Conservation (phyloP, 2,888 invertebrate genomes). For the Andrena camellia region DNA sequence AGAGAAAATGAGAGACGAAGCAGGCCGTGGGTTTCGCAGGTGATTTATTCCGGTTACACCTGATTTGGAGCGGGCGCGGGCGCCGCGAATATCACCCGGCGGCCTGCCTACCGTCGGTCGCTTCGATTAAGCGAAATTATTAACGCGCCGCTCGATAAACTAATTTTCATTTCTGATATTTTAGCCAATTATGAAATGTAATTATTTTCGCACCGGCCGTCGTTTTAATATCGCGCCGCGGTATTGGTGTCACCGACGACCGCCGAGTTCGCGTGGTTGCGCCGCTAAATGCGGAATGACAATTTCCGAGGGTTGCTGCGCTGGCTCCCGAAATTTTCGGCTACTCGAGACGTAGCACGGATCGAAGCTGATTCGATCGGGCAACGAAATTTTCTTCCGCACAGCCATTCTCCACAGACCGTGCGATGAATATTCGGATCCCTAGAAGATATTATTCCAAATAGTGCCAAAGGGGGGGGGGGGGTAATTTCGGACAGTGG, state of each 20-base stretch:
- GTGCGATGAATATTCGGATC: background rate
- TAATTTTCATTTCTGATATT: slow-evolving; percentile 82
- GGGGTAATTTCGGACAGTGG: too few species aligned
- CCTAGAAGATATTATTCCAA: too few species aligned
- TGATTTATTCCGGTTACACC: slow-evolving; percentile 71
- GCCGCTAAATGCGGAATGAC: slow-evolving; percentile 71
- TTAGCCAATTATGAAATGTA: slow-evolving; percentile 82
- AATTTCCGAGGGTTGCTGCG: slow-evolving; percentile 58
- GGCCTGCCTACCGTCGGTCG: slow-evolving; percentile 69
- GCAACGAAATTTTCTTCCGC: background rate
- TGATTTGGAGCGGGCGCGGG: slow-evolving; percentile 62
- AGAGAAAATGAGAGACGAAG: slow-evolving; percentile 1
- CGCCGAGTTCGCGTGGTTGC: slow-evolving; percentile 36
- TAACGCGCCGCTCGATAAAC: slow-evolving; percentile 78
- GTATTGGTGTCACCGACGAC: slow-evolving; percentile 69
- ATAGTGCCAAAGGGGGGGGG: too few species aligned
- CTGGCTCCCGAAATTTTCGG: slow-evolving; percentile 19
- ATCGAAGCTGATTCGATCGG: background rate
- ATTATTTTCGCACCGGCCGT: slow-evolving; percentile 80
- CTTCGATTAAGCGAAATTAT: slow-evolving; percentile 81
- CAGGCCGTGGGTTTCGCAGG: slow-evolving; percentile 56
- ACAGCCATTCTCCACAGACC: too few species aligned
- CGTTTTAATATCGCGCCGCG: slow-evolving; percentile 79
- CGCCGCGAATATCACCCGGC: slow-evolving; percentile 69
- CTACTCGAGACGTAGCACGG: background rate